These are phyloP conservation scores for Hydractinia symbiolongicarpus DNA, from an alignment of 30 jellyfish, hydroid and myxozoan species.

Conservation along the genomic window DNA sequence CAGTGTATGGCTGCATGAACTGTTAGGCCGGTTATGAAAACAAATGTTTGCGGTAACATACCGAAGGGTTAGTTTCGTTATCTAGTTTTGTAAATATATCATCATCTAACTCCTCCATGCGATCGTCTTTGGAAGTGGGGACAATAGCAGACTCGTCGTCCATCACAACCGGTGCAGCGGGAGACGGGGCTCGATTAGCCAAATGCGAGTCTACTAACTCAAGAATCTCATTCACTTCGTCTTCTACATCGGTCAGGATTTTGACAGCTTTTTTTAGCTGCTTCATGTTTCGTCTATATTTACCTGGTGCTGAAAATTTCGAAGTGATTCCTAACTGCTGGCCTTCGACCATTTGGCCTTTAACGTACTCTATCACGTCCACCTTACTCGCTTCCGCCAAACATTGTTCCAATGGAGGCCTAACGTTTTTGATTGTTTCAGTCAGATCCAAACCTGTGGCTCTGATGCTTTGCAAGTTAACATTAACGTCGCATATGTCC, in stretches of 20 bases:
- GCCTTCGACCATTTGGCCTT: slow-evolving; percentile 50
- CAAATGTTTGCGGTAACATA: not conserved
- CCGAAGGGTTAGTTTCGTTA: not conserved
- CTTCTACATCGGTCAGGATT: slow-evolving; percentile 32
- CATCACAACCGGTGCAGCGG: not conserved
- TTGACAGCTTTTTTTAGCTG: slow-evolving; percentile 42
- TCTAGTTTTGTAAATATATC: slow-evolving; percentile 16
- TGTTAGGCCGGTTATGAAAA: no score
- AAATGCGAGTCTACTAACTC: slow-evolving; percentile 32
- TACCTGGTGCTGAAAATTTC: slow-evolving; percentile 91
- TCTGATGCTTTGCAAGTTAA: slow-evolving; percentile 36
- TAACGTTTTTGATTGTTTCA: slow-evolving; percentile 23
- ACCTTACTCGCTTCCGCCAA: slow-evolving; percentile 54
- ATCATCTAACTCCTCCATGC: slow-evolving; percentile 5
- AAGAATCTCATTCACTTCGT: slow-evolving; percentile 54
- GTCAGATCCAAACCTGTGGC: slow-evolving; percentile 38
- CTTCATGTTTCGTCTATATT: slow-evolving; percentile 68
- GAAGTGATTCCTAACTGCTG: slow-evolving; percentile 58
- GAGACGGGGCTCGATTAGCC: slow-evolving; percentile 1
- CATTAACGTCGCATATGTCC: slow-evolving; percentile 32
- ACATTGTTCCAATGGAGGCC: slow-evolving; percentile 51
- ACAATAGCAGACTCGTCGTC: slow-evolving; percentile 36
- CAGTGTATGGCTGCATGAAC: no score
- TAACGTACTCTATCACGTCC: slow-evolving; percentile 70
- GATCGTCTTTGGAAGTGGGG: slow-evolving; percentile 6